Evolutionary conservation across 2,888 invertebrate genomes (phyloP).

Genomic region (Lamellibrachia satsuma): DNA sequence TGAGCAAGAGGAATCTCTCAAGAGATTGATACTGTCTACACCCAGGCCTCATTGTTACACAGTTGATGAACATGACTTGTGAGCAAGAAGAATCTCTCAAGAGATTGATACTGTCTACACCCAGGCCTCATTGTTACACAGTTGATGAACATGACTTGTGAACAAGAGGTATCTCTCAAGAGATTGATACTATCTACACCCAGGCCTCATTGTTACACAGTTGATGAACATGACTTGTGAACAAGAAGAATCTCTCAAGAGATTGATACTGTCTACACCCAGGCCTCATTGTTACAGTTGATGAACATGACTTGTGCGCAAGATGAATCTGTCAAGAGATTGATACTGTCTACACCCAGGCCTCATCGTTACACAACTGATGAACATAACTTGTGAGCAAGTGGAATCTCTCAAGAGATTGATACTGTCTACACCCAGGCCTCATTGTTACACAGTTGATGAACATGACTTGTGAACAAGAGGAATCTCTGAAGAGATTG

Average conservation of each 20-base stretch:
- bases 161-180: not conserved
- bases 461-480: too few species aligned
- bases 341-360: not conserved
- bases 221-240: not conserved
- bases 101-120: not conserved
- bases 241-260: not conserved
- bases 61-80: not conserved
- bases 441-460: too few species aligned
- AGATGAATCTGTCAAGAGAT: too few species aligned
- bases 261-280: not conserved
- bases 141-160: not conserved
- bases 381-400: too few species aligned
- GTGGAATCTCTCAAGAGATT: too few species aligned
- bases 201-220: not conserved
- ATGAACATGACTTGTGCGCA: too few species aligned
- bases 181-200: not conserved
- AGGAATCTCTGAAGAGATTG: not conserved
- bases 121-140: not conserved
- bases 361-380: not conserved
- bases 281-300: not conserved
- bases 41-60: not conserved
- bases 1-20: not conserved
- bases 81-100: not conserved
- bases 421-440: too few species aligned
- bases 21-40: constrained; percentile 14